A percentile compares a stretch with the other conserved stretches of the same genome.
phyloP scores from a whole-genome alignment of 2,888 invertebrate species.

The Andrena marginata region DNA sequence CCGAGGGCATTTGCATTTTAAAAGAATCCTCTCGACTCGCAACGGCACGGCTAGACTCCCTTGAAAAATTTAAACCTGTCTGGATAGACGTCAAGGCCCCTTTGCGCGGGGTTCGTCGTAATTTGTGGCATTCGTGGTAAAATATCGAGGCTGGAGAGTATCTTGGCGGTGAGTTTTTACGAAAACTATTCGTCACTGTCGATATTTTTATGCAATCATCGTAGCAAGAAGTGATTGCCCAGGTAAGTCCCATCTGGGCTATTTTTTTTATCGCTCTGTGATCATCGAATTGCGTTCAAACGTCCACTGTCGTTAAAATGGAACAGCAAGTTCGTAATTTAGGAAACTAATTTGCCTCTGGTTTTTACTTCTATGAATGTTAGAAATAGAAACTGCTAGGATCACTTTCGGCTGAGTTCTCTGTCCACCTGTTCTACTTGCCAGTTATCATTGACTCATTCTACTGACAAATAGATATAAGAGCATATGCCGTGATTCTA shows the following conservation, averaged over 20 bases:
- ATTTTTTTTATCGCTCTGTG: too few relatives aligned
- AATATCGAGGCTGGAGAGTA: conserved; percentile 42
- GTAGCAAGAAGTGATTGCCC: not conserved
- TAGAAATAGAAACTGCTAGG: not conserved
- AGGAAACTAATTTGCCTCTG: not conserved
- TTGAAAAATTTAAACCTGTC: conserved; percentile 81
- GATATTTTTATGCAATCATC: conserved; percentile 15
- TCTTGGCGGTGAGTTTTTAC: not conserved
- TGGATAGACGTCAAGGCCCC: conserved; percentile 69
- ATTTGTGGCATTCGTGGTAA: conserved; percentile 64
- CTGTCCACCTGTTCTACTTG: conserved; percentile 7
- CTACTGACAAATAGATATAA: not conserved
- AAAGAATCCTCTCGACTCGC: conserved; percentile 55
- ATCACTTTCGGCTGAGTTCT: too few relatives aligned
- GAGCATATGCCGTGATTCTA: not conserved
- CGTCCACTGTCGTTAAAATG: too few relatives aligned
- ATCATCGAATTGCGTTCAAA: too few relatives aligned
- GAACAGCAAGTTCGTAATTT: too few relatives aligned
- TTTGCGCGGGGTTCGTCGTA: conserved; percentile 41
- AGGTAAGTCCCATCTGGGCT: too few relatives aligned
- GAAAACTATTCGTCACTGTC: conserved; percentile 2
- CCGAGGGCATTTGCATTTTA: conserved; percentile 69
- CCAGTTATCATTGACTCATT: too few relatives aligned
- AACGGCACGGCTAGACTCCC: conserved; percentile 41
- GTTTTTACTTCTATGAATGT: not conserved